phyloP scores from a whole-genome alignment of 2,888 invertebrate genomes.

The Macaria notata region DNA sequence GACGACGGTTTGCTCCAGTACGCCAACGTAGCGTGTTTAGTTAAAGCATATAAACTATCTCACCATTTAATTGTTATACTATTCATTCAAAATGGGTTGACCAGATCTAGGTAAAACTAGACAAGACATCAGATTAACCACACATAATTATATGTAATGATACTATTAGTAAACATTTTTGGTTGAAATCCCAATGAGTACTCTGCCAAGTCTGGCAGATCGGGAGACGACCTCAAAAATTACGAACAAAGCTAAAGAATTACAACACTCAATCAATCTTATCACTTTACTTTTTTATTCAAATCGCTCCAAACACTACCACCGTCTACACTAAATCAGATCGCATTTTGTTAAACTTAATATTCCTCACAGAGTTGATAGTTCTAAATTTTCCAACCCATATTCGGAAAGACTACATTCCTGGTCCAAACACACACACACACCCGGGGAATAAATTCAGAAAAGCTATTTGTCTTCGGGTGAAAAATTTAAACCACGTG shows the following conservation, averaged over 20 bases:
- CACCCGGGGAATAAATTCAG: constrained; percentile 10
- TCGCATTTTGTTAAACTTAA: too few species aligned
- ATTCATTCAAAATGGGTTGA: background rate
- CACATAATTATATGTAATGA: background rate
- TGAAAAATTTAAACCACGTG: constrained; percentile 12
- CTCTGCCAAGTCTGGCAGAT: too few species aligned
- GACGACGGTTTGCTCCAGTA: background rate
- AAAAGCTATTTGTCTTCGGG: constrained; percentile 19
- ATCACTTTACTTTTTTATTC: too few species aligned
- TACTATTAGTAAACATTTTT: background rate
- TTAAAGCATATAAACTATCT: background rate
- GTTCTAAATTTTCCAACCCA: too few species aligned
- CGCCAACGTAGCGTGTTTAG: background rate
- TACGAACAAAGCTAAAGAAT: too few species aligned
- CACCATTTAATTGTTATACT: background rate
- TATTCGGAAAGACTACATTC: too few species aligned
- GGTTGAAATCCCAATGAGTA: background rate
- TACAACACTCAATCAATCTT: too few species aligned
- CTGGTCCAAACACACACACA: too few species aligned
- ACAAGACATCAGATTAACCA: background rate
- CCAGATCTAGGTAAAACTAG: background rate
- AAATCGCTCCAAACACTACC: too few species aligned
- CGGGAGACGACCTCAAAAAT: too few species aligned
- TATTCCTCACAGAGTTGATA: too few species aligned
- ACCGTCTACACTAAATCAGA: too few species aligned